These are phyloP conservation scores for Lepus oiostolus DNA, from an alignment of 2,797 vertebrate species.

Conservation along the genomic window DNA sequence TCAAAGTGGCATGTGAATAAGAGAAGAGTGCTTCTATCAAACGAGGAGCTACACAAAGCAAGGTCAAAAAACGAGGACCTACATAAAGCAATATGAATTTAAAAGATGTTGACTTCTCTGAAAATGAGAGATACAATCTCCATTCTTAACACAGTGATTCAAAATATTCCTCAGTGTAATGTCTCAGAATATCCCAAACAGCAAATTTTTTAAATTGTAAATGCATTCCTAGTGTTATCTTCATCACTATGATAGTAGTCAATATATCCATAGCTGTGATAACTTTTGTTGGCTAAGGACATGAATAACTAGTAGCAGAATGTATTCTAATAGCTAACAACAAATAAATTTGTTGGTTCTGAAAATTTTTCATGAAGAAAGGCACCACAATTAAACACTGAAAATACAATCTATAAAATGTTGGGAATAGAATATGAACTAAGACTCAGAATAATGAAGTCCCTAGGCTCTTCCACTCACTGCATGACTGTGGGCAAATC, in stretches of 20 bases:
- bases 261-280: slow-evolving; percentile 15
- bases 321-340: background rate
- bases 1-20: background rate
- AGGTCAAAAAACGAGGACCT: no score
- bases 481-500: background rate
- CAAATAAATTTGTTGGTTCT: slow-evolving; percentile 25
- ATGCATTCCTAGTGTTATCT: background rate
- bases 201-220: background rate
- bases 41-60: background rate
- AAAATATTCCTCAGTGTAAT: background rate
- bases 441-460: background rate
- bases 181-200: background rate
- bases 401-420: background rate
- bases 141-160: background rate
- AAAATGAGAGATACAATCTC: background rate
- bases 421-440: background rate
- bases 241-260: background rate
- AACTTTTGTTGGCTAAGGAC: background rate
- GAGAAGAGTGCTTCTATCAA: background rate
- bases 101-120: background rate
- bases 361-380: slow-evolving; percentile 12
- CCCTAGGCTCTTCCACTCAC: background rate
- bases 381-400: background rate
- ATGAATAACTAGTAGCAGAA: slow-evolving; percentile 28
- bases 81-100: background rate